These are phyloP conservation scores for Stenichneumon culpator DNA, from an alignment of 2,888 invertebrate species.

Conservation along the genomic window DNA sequence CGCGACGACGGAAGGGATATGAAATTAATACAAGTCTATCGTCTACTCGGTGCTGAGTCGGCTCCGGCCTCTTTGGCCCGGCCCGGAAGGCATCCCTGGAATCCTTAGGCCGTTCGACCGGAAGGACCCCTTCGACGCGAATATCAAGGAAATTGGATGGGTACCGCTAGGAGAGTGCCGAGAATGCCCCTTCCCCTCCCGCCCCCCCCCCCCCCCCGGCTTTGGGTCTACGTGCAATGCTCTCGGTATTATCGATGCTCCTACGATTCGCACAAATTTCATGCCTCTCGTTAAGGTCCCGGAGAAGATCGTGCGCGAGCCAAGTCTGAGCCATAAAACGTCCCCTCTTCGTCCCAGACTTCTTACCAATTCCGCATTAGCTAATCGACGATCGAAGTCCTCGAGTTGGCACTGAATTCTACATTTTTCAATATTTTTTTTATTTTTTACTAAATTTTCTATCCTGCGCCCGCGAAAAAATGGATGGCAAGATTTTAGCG, in stretches of 20 bases:
- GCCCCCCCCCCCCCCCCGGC: background rate
- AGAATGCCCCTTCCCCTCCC: conserved; percentile 25
- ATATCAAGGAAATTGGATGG: conserved; percentile 84
- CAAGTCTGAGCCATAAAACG: conserved; percentile 10
- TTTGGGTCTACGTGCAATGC: conserved; percentile 7
- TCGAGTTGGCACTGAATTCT: too few relatives aligned
- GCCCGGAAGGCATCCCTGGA: conserved; percentile 81
- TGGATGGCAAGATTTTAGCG: too few relatives aligned
- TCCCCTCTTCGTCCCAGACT: conserved; percentile 9
- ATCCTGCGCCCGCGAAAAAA: too few relatives aligned
- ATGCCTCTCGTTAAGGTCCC: conserved; percentile 21
- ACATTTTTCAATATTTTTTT: too few relatives aligned
- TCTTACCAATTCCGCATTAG: background rate
- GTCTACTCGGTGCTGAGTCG: conserved; percentile 70
- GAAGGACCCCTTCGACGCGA: conserved; percentile 82
- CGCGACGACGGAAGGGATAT: conserved; percentile 82
- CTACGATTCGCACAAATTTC: conserved; percentile 44
- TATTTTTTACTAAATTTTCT: too few relatives aligned
- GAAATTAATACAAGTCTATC: conserved; percentile 84
- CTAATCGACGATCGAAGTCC: too few relatives aligned
- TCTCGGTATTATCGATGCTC: conserved; percentile 58
- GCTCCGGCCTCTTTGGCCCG: conserved; percentile 74
- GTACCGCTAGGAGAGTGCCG: conserved; percentile 66
- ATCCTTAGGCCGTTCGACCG: conserved; percentile 82
- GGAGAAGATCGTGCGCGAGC: conserved; percentile 13